phyloP scores from a whole-genome alignment of 92 coral and sea anemone genomes.

The Siderastrea radians region DNA sequence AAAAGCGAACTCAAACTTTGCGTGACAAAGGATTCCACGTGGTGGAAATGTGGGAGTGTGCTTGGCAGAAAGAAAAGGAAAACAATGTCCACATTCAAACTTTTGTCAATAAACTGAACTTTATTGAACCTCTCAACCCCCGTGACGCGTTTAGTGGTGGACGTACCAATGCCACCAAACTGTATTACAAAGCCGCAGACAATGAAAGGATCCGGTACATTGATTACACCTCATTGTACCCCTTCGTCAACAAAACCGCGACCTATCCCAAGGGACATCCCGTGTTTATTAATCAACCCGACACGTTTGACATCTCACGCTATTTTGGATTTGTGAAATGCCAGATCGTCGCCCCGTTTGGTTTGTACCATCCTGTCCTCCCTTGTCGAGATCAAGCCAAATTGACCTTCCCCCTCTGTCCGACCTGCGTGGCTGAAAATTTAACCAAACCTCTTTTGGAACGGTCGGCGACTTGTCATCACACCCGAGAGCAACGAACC shows the following conservation, averaged over 20 bases:
- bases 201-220: neutral
- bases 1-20: neutral
- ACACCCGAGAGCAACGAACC: neutral
- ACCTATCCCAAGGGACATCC: neutral
- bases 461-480: neutral
- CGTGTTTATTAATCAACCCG: neutral
- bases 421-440: constrained; percentile 10
- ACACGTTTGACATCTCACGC: neutral
- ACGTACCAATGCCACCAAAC: neutral
- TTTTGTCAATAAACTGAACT: neutral
- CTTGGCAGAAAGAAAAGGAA: neutral
- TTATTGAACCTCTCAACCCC: neutral
- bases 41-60: neutral
- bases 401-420: constrained; percentile 27
- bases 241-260: neutral
- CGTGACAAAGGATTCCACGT: neutral
- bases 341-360: neutral
- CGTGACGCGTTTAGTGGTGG: constrained; percentile 1
- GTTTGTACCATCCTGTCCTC: neutral
- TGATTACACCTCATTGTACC: neutral
- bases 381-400: neutral
- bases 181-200: neutral
- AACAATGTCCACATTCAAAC: neutral
- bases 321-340: neutral
- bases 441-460: neutral